Conservation (phyloP, 1,140 invertebrate species). For the Drosophila sturtevanti region DNA sequence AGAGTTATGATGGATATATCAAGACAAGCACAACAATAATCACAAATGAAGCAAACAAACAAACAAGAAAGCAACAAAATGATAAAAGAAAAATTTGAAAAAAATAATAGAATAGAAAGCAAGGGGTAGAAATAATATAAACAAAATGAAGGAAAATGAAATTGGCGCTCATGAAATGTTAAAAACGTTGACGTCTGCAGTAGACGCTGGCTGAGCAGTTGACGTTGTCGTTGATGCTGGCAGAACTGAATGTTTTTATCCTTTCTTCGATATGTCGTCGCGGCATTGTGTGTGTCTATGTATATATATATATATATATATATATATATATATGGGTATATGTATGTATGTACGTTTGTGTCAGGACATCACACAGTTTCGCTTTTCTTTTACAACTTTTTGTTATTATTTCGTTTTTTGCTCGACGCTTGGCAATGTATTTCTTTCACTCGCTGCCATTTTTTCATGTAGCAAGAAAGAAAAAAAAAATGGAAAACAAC, state of each 20-base stretch:
- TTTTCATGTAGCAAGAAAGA: constrained; percentile 59
- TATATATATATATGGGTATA: constrained; percentile 27
- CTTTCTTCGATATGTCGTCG: constrained; percentile 76
- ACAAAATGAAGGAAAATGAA: constrained; percentile 75
- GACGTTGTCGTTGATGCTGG: constrained; percentile 17
- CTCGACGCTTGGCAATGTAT: constrained; percentile 72
- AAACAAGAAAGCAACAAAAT: constrained; percentile 33
- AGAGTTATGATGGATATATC: too few species aligned
- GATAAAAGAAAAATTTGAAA: constrained; percentile 18
- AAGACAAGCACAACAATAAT: constrained; percentile 34
- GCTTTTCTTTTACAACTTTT: constrained; percentile 81
- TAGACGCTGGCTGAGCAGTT: constrained; percentile 24
- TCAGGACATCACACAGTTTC: constrained; percentile 79
- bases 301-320: constrained; percentile 7
- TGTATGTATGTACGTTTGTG: constrained; percentile 44
- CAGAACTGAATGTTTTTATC: constrained; percentile 71
- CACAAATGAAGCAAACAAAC: constrained; percentile 31
- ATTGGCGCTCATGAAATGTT: constrained; percentile 78
- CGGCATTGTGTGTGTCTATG: constrained; percentile 28
- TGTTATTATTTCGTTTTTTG: constrained; percentile 80
- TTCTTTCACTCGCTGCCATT: constrained; percentile 76
- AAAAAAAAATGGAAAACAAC: not conserved
- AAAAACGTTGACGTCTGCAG: constrained; percentile 52
- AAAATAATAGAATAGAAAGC: constrained; percentile 21
- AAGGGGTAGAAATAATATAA: constrained; percentile 58